Evolutionary conservation across 2,888 invertebrate species (phyloP).

Genomic region (Pteria penguin): DNA sequence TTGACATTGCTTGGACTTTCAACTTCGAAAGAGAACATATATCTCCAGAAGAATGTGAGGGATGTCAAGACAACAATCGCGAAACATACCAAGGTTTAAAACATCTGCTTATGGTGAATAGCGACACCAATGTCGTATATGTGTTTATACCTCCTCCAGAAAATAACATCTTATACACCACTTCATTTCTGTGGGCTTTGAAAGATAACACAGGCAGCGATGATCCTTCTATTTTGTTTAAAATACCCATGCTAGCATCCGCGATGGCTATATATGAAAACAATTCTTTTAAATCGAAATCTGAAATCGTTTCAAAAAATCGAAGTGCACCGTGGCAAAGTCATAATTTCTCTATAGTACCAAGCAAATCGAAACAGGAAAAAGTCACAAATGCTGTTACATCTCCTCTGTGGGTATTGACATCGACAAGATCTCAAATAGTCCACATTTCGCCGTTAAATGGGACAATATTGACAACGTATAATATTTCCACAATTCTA

Average conservation of each 20-base stretch:
- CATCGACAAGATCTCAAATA: background rate
- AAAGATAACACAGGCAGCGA: conserved; percentile 37
- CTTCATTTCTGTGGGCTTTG: conserved; percentile 36
- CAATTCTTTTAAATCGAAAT: too few species aligned
- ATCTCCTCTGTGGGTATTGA: conserved; percentile 13
- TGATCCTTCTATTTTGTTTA: conserved; percentile 32
- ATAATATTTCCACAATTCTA: conserved; percentile 13
- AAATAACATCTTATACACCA: background rate
- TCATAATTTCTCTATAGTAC: too few species aligned
- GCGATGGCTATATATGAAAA: conserved; percentile 48
- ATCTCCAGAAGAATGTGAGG: background rate
- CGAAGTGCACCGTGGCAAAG: background rate
- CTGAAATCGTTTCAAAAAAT: background rate
- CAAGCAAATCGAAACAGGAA: background rate
- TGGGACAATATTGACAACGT: conserved; percentile 8
- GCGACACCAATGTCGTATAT: conserved; percentile 17
- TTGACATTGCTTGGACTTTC: conserved; percentile 54
- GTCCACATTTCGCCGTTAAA: conserved; percentile 10
- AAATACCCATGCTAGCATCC: conserved; percentile 1
- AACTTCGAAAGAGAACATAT: conserved; percentile 54
- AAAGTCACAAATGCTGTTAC: background rate
- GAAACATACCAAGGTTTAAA: background rate
- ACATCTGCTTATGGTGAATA: conserved; percentile 24
- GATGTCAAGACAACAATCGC: background rate
- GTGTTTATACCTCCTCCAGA: conserved; percentile 14